Base-by-base conservation (phyloP, 2,113 vertebrate species). In the Ploceus nigricollis region DNA sequence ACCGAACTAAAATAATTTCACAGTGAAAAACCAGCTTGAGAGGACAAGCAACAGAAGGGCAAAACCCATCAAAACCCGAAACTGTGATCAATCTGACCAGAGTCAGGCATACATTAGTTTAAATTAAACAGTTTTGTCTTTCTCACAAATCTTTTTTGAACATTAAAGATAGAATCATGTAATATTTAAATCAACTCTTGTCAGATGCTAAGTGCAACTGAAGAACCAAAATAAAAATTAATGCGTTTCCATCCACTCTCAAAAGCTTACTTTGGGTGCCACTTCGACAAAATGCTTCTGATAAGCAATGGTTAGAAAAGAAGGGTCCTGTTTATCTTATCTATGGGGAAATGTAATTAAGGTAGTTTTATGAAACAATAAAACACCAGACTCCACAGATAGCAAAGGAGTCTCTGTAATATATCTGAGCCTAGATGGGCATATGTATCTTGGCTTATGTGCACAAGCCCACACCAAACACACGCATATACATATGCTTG, bases 31-130 rank as follows among this genome's bases (percentile, higher is more conserved):
- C 82, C 94, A 79, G 89, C 91, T 94, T 69, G 69, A 91, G 80
- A 96, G 92, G 94, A 96, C 97, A 96, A 95, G 95, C 94, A 96
- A 87, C 96, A 96, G 96, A 97, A 95, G 95, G 95, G 96, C 93
- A 94, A 90, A 92, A 92, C 82, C 79, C 95, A 96, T 96, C 97
- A 94, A 95, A 94, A 21, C 87, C 78, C 51, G 1, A 93, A 93
- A 92, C 90, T 93, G 84, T 87, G 92, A 96, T 95, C 91, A 88
- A 93, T 80, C 89, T 97, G 96, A 97, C 96, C 93, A 22, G 93
- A 93, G 87, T 95, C 92, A 85, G 90, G 92, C 97, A 96, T 92
- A 92, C 87, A 96, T 94, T 96, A 93, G 71, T 87, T 94, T 95
- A 94, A 95, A 48, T 96, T 95, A 93, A 96, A 64, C 75, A 83